These are phyloP conservation scores for Temnothorax curvispinosus DNA, from an alignment of 1,140 invertebrate species.

Conservation along the genomic window DNA sequence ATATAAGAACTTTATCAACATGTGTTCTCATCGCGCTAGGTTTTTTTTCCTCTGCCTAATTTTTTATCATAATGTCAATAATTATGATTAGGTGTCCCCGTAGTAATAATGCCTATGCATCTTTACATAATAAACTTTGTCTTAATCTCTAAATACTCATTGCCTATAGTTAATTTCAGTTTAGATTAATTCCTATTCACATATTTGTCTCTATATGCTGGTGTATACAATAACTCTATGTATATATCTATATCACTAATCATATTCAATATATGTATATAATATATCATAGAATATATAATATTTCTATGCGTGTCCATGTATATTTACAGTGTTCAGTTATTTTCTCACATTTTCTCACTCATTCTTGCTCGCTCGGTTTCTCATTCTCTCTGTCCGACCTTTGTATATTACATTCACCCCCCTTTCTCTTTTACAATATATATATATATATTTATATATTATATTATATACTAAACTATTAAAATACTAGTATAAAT, in stretches of 20 bases:
- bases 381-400: slow-evolving; percentile 46
- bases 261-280: slow-evolving; percentile 74
- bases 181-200: slow-evolving; percentile 76
- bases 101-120: slow-evolving; percentile 75
- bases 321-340: slow-evolving; percentile 81
- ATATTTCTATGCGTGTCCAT: slow-evolving; percentile 77
- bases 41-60: slow-evolving; percentile 53
- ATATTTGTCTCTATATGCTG: slow-evolving; percentile 77
- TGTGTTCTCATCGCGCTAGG: slow-evolving; percentile 61
- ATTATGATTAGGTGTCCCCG: slow-evolving; percentile 76
- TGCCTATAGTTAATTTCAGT: slow-evolving; percentile 74
- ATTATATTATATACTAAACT: slow-evolving; percentile 80
- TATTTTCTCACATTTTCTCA: slow-evolving; percentile 53
- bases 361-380: slow-evolving; percentile 52
- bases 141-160: slow-evolving; percentile 72
- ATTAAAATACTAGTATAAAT: slow-evolving; percentile 86
- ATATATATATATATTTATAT: slow-evolving; percentile 71
- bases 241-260: slow-evolving; percentile 75
- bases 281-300: slow-evolving; percentile 76
- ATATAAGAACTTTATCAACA: slow-evolving; percentile 68
- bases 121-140: slow-evolving; percentile 74
- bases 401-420: slow-evolving; percentile 75
- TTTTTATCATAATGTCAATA: slow-evolving; percentile 69
- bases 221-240: slow-evolving; percentile 79
- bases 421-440: slow-evolving; percentile 59